Evolutionary conservation across 2,113 vertebrate genomes (phyloP).

Genomic region (Chelonoidis abingdonii): DNA sequence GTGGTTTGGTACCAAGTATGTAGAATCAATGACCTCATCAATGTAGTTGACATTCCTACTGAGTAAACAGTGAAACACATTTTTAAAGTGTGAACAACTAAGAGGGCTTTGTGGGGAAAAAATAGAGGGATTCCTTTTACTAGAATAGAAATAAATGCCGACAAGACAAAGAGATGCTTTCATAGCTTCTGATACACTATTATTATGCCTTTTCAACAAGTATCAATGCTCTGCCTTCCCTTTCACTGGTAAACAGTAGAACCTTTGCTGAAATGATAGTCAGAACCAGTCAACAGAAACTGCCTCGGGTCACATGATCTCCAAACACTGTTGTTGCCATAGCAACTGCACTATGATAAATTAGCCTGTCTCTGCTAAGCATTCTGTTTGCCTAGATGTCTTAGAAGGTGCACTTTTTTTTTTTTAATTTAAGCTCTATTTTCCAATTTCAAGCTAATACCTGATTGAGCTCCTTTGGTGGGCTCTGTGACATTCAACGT

Average conservation of each 20-base stretch:
- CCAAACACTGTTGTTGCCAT: conserved; percentile 82
- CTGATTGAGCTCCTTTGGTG: conserved; percentile 49
- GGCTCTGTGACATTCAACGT: conserved; percentile 65
- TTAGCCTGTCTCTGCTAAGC: conserved; percentile 82
- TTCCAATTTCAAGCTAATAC: conserved; percentile 59
- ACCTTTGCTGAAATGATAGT: conserved; percentile 80
- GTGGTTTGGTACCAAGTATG: conserved; percentile 28
- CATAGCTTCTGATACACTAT: conserved; percentile 72
- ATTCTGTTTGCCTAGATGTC: conserved; percentile 82
- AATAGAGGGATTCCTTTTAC: conserved; percentile 59
- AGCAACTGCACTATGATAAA: conserved; percentile 86
- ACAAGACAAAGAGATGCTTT: conserved; percentile 76
- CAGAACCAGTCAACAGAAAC: conserved; percentile 80
- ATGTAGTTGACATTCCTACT: conserved; percentile 55
- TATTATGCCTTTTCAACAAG: conserved; percentile 74
- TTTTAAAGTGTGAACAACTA: conserved; percentile 58
- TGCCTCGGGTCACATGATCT: conserved; percentile 79
- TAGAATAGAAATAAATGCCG: conserved; percentile 72
- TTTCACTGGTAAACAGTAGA: conserved; percentile 76
- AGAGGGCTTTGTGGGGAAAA: conserved; percentile 25
- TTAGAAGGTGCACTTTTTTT: conserved; percentile 73
- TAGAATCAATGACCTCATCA: background rate
- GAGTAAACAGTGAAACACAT: conserved; percentile 51
- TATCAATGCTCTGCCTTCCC: conserved; percentile 74
- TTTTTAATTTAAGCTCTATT: conserved; percentile 43